phyloP scores from a whole-genome alignment of 2,888 invertebrate species.

The Gymnosoma rotundatum region DNA sequence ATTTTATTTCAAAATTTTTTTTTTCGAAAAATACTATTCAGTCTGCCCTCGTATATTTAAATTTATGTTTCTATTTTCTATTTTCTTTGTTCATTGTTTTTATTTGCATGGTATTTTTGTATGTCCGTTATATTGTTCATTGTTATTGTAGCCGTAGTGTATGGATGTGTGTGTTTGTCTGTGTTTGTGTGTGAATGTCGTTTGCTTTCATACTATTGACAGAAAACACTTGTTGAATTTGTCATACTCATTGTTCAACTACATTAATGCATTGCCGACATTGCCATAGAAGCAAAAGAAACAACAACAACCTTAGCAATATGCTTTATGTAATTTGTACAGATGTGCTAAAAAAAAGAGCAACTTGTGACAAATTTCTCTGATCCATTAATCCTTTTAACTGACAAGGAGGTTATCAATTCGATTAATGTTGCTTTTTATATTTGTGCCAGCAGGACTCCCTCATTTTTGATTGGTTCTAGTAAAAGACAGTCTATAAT shows the following conservation, averaged over 20 bases:
- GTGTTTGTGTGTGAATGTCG: not conserved
- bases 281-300: constrained; percentile 21
- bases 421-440: no score
- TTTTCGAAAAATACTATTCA: not conserved
- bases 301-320: not conserved
- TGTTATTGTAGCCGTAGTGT: not conserved
- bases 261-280: constrained; percentile 17
- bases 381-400: no score
- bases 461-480: no score
- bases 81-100: not conserved
- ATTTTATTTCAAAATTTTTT: no score
- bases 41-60: not conserved
- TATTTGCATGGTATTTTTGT: not conserved
- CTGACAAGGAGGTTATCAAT: no score
- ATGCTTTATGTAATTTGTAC: not conserved
- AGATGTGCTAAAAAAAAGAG: not conserved
- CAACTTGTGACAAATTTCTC: not conserved
- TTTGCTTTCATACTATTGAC: constrained; percentile 31
- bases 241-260: constrained; percentile 47
- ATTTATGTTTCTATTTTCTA: not conserved
- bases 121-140: not conserved
- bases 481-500: no score
- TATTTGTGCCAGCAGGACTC: no score
- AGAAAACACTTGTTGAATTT: constrained; percentile 66
- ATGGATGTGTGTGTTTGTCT: not conserved